Evolutionary conservation across 2,113 vertebrate species (phyloP), one percentile per base, ranked within the genome.

Genomic region (Pandion haliaetus): DNA sequence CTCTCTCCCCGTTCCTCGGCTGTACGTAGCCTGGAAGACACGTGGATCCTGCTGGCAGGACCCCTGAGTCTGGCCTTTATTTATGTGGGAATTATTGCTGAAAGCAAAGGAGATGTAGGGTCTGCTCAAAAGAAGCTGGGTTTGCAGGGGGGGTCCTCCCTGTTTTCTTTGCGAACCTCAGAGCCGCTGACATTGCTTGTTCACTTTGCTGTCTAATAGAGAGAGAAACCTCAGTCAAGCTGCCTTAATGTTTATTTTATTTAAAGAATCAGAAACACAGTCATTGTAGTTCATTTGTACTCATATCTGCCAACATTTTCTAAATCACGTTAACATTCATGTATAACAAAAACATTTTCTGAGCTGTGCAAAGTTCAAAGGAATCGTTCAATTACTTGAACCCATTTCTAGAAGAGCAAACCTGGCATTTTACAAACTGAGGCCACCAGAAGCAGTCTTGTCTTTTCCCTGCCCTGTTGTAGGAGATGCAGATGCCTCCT

Each of bases 241-340:
- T 96, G 91, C 87, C 88, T 98, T 96, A 97, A 97, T 92, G 78
- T 93, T 98, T 97, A 96, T 96, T 98, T 98, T 98, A 98, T 98
- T 98, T 97, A 98, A 98, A 98, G 98, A 98, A 97, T 98, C 92
- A 95, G 97, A 98, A 98, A 98, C 97, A 98, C 98, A 98, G 97
- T 97, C 97, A 96, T 98, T 96, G 91, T 86, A 96, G 76, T 94
- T 97, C 90, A 94, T 98, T 95, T 97, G 93, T 96, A 97, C 96
- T 97, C 97, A 94, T 97, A 93, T 98, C 92, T 9, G 91, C 95
- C 96, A 97, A 97, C 95, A 97, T 96, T 90, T 98, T 90, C 93
- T 96, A 98, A 98, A 97, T 93, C 95, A 98, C 88, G 6, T 96
- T 98, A 98, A 98, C 97, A 97, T 97, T 96, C 96, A 97, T 97